Base-by-base conservation (phyloP, 2,888 invertebrate species). In the Parapristionchus giblindavisi region DNA sequence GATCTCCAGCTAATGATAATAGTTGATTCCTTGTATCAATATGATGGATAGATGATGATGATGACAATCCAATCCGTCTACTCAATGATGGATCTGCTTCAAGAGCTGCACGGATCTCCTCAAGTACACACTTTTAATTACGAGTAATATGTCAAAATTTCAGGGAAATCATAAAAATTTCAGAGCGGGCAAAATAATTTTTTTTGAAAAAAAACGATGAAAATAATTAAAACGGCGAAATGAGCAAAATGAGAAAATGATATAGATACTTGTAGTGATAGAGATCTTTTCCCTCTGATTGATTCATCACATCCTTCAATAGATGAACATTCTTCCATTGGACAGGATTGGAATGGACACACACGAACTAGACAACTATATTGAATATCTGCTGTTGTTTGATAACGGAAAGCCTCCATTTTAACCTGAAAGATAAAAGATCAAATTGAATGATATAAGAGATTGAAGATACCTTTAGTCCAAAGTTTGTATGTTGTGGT, bases 371-470 rank as follows among this genome's bases (percentile, higher is more conserved):
- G 79, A 76, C 88, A 88, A 11, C 85, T 84, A 78, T 87, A 88
- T 76, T 86, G 85, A 11, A 88, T 83, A 56, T 87, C 84, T n/a
- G 86, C 84, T 6, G 88, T 87, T 24, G 86, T 85, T 76, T 88
- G 88, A 72, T 88, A 88, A 32, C 88, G 83, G 80, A 88, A 88
- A n/a, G 88, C 83, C 76, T 88, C 88, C 65, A 88, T 85, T 8
- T 85, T 82, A 32, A 88, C 86, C 72, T 84, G 75, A 72, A 75
- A 36, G 0, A 54, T 1, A 51, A 0, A 1, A 17, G 5, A 29
- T 38, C 8, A 17, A 34, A 17, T 61, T 32, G 5, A 14, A 17
- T n/a, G n/a, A n/a, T n/a, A n/a, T n/a, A n/a, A n/a, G n/a, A n/a
- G n/a, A n/a, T n/a, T n/a, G n/a, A 2, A 52, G 34, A 34, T 48